Evolutionary conservation across 2,113 vertebrate species (phyloP).

Genomic region (Uria lomvia): DNA sequence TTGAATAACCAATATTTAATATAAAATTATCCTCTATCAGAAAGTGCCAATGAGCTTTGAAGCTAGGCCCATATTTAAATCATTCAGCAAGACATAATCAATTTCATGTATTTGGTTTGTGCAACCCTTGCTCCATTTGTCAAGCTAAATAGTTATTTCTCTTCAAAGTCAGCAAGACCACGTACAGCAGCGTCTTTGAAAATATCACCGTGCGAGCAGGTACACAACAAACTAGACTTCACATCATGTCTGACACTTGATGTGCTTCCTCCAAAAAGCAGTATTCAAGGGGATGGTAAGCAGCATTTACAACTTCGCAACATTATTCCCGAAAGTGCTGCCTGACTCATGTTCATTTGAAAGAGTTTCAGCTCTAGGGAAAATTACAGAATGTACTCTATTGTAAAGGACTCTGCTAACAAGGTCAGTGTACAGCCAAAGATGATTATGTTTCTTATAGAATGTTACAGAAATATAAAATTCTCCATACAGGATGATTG

Average conservation of each 20-base stretch:
- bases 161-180: background rate
- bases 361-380: constrained; percentile 47
- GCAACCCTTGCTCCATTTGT: background rate
- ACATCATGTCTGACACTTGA: background rate
- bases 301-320: background rate
- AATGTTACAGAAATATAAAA: background rate
- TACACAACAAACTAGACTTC: background rate
- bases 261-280: background rate
- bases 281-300: constrained; percentile 2
- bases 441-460: background rate
- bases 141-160: background rate
- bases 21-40: background rate
- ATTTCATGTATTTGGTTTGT: accelerated
- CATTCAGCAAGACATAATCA: background rate
- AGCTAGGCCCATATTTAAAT: background rate
- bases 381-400: constrained; percentile 45
- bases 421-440: background rate
- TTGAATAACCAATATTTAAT: background rate
- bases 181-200: background rate
- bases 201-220: background rate
- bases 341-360: constrained; percentile 59
- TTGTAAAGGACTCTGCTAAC: constrained; percentile 12
- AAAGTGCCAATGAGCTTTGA: background rate
- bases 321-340: background rate
- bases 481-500: background rate